Evolutionary conservation across 1,140 invertebrate genomes (phyloP).

Genomic region (Meloidogyne floridensis): DNA sequence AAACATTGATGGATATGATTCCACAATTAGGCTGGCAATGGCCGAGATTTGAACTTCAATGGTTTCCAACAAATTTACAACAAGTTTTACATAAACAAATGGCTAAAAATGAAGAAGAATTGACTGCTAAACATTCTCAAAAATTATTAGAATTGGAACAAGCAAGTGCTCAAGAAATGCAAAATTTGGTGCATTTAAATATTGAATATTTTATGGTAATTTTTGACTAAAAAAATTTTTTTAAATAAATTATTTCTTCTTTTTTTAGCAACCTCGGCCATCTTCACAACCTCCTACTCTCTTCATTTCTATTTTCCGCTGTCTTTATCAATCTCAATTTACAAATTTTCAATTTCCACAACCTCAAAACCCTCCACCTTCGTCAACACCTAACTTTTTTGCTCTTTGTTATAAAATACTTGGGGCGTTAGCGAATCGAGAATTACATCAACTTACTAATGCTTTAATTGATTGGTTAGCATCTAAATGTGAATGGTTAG

Average conservation of each 20-base stretch:
- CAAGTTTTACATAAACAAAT: neutral
- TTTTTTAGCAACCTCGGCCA: neutral
- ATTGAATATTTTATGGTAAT: slow-evolving; percentile 17
- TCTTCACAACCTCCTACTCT: slow-evolving; percentile 15
- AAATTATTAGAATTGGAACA: slow-evolving; percentile 18
- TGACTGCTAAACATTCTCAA: slow-evolving; percentile 8
- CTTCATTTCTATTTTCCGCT: slow-evolving; percentile 36
- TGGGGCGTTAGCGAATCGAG: slow-evolving; percentile 17
- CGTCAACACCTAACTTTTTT: slow-evolving; percentile 21
- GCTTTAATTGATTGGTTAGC: slow-evolving; percentile 45
- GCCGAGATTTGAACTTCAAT: slow-evolving; percentile 17
- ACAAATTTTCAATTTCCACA: neutral
- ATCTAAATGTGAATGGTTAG: slow-evolving; percentile 26
- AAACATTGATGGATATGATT: neutral
- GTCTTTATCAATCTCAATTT: slow-evolving; percentile 21
- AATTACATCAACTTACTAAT: slow-evolving; percentile 38
- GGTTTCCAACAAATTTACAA: slow-evolving; percentile 16
- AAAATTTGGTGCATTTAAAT: slow-evolving; percentile 22
- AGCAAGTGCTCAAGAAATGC: slow-evolving; percentile 15
- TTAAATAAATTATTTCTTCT: neutral
- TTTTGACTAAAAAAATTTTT: neutral
- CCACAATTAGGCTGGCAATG: neutral
- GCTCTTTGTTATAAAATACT: slow-evolving; percentile 36
- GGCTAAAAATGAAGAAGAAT: slow-evolving; percentile 7
- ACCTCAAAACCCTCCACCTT: slow-evolving; percentile 16